Evolutionary conservation across 2,797 vertebrate genomes (phyloP).

Genomic region (Poliocrania exsul): DNA sequence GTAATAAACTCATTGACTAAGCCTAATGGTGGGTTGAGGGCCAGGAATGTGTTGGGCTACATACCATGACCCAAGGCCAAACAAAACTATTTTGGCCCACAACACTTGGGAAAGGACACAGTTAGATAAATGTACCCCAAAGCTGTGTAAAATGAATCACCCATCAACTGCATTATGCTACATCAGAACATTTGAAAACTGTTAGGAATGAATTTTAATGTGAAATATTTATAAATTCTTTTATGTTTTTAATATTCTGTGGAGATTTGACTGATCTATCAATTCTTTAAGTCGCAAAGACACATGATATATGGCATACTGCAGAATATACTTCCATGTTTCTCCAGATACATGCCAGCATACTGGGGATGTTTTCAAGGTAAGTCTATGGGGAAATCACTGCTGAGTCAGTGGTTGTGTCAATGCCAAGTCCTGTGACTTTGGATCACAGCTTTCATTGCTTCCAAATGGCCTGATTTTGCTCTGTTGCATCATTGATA

Average conservation of each 20-base stretch:
- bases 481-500: not conserved
- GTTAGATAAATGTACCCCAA: not conserved
- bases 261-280: not conserved
- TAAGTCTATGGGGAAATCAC: not conserved
- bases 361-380: not conserved
- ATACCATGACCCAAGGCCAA: fast-evolving
- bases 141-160: not conserved
- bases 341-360: not conserved
- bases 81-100: not conserved
- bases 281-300: not conserved
- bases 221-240: not conserved
- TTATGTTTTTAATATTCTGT: not conserved
- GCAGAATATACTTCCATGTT: not conserved
- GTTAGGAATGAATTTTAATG: not conserved
- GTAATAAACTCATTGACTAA: not conserved
- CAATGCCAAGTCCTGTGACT: not conserved
- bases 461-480: not conserved
- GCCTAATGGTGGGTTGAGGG: not conserved
- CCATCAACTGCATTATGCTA: not conserved
- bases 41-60: fast-evolving
- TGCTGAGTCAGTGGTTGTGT: not conserved
- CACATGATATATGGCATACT: not conserved
- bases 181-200: not conserved
- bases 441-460: not conserved
- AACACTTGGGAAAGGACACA: not conserved